Conservation (phyloP, 2,113 vertebrate genomes). For the Actenoides hombroni region DNA sequence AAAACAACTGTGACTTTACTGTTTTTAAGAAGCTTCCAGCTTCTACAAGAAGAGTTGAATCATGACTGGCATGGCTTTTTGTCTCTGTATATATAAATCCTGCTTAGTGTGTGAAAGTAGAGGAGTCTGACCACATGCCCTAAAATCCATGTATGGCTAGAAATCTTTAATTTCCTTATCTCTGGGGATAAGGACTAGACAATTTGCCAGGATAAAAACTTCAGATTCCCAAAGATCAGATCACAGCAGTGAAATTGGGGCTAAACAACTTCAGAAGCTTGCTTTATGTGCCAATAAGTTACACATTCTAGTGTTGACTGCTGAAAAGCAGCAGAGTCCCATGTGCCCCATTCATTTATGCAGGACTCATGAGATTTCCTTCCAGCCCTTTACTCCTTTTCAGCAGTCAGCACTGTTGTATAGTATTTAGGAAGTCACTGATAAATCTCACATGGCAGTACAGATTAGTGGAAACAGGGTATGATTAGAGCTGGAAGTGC, state of each 20-base stretch:
- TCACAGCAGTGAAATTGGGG: neutral
- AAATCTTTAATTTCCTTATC: conserved; percentile 53
- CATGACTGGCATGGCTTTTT: neutral
- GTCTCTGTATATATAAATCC: neutral
- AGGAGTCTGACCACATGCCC: neutral
- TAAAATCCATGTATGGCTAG: neutral
- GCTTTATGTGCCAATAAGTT: neutral
- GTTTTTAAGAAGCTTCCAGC: neutral
- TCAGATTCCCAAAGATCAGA: neutral
- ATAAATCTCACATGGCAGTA: conserved; percentile 24
- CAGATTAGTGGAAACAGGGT: neutral
- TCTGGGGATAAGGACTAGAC: neutral
- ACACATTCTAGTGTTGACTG: neutral
- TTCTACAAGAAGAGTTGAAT: neutral
- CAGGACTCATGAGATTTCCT: conserved; percentile 5
- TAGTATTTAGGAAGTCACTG: conserved; percentile 13
- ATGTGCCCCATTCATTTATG: conserved; percentile 8
- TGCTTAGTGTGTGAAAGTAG: neutral
- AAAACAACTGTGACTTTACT: neutral
- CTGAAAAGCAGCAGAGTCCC: conserved; percentile 34
- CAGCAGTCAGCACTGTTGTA: conserved; percentile 2
- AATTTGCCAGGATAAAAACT: conserved; percentile 4
- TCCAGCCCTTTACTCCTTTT: conserved; percentile 27
- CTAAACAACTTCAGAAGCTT: neutral
- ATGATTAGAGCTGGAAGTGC: neutral